phyloP scores from a whole-genome alignment of 2,888 invertebrate species.

The Elysia crispata region DNA sequence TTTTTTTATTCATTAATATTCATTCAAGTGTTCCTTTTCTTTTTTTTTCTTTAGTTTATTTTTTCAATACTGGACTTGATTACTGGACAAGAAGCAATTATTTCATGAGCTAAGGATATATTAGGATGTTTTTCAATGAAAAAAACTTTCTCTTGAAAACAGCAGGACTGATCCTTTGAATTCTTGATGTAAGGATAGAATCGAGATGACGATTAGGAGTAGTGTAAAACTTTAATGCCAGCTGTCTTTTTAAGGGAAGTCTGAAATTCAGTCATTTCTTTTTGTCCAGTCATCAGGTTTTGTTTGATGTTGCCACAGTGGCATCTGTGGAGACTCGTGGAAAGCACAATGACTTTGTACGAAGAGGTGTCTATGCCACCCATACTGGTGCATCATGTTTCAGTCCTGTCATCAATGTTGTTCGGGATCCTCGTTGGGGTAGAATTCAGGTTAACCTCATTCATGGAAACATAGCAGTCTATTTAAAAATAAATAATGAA shows the following conservation, averaged over 20 bases:
- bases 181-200: too few relatives aligned
- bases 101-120: too few relatives aligned
- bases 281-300: constrained; percentile 27
- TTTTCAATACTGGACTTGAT: neutral
- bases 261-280: neutral
- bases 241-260: too few relatives aligned
- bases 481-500: too few relatives aligned
- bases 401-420: constrained; percentile 68
- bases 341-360: constrained; percentile 47
- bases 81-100: neutral
- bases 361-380: constrained; percentile 25
- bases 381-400: constrained; percentile 65
- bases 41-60: neutral
- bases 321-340: constrained; percentile 42
- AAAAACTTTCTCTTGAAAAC: too few relatives aligned
- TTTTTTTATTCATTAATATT: too few relatives aligned
- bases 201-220: too few relatives aligned
- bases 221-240: too few relatives aligned
- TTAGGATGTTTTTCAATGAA: too few relatives aligned
- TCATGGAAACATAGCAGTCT: too few relatives aligned
- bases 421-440: constrained; percentile 69
- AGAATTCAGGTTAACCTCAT: constrained; percentile 55
- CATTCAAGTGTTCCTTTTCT: neutral
- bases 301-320: constrained; percentile 35
- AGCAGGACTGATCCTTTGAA: too few relatives aligned